A percentile compares a stretch with the other conserved stretches of the same genome.
Conservation (phyloP, 2,888 invertebrate genomes). For the Pogonocherus hispidulus region DNA sequence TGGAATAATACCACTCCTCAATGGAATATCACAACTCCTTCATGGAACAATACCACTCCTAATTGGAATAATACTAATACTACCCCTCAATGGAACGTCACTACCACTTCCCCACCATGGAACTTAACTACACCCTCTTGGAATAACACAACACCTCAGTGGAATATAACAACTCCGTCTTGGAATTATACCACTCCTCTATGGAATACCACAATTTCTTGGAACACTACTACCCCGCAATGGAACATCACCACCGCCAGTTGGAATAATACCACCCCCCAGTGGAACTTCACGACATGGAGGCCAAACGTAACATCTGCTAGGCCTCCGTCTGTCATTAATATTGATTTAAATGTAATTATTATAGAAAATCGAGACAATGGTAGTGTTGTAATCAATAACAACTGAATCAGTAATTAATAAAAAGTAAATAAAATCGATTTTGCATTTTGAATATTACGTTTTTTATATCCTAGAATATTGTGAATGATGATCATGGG, state of each 20-base stretch:
- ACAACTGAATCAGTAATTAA: too few relatives aligned
- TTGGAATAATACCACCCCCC: constrained; percentile 1
- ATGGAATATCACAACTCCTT: neutral
- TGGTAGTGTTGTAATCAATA: too few relatives aligned
- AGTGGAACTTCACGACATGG: neutral
- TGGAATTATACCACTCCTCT: neutral
- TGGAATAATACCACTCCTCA: constrained; percentile 1
- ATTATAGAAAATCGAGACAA: too few relatives aligned
- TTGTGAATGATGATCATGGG: too few relatives aligned
- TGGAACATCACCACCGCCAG: neutral
- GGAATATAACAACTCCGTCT: constrained; percentile 1
- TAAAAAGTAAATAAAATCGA: too few relatives aligned
- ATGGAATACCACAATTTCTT: neutral
- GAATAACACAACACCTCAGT: constrained; percentile 11
- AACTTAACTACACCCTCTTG: neutral
- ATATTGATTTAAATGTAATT: too few relatives aligned
- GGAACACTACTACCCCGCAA: neutral
- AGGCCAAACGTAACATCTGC: neutral
- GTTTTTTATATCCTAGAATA: too few relatives aligned
- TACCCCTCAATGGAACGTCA: neutral
- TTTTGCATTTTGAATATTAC: too few relatives aligned
- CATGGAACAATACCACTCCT: neutral
- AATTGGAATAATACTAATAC: constrained; percentile 2
- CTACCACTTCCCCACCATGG: neutral
- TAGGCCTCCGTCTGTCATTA: too few relatives aligned